Conservation (phyloP, 1,140 invertebrate species). For the Dendrolimus kikuchii region DNA sequence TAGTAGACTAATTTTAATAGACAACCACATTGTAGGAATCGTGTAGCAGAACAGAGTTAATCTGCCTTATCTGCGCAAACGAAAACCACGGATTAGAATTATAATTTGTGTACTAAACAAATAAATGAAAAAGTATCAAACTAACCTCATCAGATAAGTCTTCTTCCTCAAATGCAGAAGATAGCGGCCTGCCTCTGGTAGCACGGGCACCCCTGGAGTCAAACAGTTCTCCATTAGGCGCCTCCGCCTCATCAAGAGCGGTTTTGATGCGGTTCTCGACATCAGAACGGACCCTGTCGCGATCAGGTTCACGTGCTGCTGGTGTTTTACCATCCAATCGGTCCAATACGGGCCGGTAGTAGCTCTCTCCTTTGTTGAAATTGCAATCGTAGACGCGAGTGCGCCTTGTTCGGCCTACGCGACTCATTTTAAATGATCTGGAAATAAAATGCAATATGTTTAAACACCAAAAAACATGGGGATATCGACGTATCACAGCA, state of each 20-base stretch:
- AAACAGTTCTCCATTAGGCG: constrained; percentile 48
- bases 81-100: too few species aligned
- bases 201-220: constrained; percentile 65
- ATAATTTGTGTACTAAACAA: too few species aligned
- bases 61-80: too few species aligned
- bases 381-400: constrained; percentile 86
- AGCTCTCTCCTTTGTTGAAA: constrained; percentile 85
- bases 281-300: constrained; percentile 42
- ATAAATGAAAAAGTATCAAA: not conserved
- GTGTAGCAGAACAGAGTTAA: too few species aligned
- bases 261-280: constrained; percentile 68
- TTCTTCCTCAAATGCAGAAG: constrained; percentile 61
- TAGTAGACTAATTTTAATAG: too few species aligned
- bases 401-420: constrained; percentile 75
- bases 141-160: constrained; percentile 66
- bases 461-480: too few species aligned
- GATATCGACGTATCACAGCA: too few species aligned
- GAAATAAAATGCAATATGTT: constrained; percentile 3
- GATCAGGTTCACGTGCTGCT: constrained; percentile 58
- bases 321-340: constrained; percentile 81
- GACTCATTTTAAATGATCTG: constrained; percentile 40
- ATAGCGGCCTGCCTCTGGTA: constrained; percentile 53
- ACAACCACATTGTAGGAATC: too few species aligned
- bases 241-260: constrained; percentile 67
- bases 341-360: constrained; percentile 83